These are phyloP conservation scores for Lordiphosa fenestrarum DNA, from an alignment of 2,888 invertebrate species.

Conservation along the genomic window DNA sequence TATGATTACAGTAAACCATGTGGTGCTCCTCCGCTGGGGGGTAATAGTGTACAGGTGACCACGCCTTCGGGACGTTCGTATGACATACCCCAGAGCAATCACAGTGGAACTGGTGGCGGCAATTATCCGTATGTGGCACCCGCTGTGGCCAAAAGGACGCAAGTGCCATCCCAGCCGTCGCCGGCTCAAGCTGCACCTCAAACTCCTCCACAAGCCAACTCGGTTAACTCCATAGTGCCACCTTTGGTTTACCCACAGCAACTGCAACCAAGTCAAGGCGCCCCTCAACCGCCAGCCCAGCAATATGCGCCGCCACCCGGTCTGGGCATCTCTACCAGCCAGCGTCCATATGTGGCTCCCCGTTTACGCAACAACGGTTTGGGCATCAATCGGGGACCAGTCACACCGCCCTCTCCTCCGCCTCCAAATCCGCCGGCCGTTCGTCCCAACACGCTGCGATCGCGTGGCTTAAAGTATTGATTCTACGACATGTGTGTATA, in stretches of 20 bases:
- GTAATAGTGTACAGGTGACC: constrained; percentile 68
- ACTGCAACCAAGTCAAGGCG: constrained; percentile 28
- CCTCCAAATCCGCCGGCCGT: constrained; percentile 17
- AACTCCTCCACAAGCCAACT: constrained; percentile 35
- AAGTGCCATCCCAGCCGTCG: constrained; percentile 40
- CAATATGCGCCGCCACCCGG: constrained; percentile 7
- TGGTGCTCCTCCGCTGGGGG: constrained; percentile 47
- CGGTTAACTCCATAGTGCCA: constrained; percentile 54
- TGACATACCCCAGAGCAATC: constrained; percentile 73
- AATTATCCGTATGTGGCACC: constrained; percentile 78
- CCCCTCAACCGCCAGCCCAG: constrained; percentile 18
- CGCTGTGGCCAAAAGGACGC: constrained; percentile 63
- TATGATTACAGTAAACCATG: constrained; percentile 67
- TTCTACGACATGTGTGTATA: constrained; percentile 29
- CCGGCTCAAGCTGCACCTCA: constrained; percentile 4
- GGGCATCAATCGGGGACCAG: constrained; percentile 55
- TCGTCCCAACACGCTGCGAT: constrained; percentile 65
- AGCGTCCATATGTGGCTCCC: constrained; percentile 78
- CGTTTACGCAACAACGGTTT: constrained; percentile 74
- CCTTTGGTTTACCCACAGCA: constrained; percentile 27
- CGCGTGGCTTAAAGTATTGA: constrained; percentile 78
- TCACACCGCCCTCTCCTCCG: constrained; percentile 11
- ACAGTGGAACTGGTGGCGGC: constrained; percentile 60
- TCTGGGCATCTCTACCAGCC: constrained; percentile 66
- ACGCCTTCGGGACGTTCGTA: constrained; percentile 75